These are phyloP conservation scores for Prunella strophiata DNA, from an alignment of 2,797 vertebrate species.

Conservation along the genomic window DNA sequence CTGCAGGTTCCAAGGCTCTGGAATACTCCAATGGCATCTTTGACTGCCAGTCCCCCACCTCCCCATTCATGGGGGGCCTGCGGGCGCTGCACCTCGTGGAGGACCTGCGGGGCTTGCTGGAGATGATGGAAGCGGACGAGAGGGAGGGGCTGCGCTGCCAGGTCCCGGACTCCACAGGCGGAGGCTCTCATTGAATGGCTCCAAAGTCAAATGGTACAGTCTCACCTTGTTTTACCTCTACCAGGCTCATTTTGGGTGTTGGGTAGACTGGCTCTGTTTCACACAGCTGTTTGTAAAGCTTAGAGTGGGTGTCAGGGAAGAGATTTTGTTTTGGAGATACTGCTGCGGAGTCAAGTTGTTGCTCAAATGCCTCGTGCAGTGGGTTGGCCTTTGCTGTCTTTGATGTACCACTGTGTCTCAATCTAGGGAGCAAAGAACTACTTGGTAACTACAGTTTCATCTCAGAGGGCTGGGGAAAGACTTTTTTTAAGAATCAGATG, in stretches of 20 bases:
- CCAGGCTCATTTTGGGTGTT: accelerated
- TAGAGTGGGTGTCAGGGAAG: background rate
- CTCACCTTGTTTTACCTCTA: background rate
- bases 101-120: conserved; percentile 89
- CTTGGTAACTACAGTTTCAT: background rate
- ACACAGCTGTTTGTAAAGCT: background rate
- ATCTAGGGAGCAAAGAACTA: background rate
- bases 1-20: conserved; percentile 91
- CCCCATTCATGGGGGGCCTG: conserved; percentile 93
- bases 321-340: background rate
- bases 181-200: conserved; percentile 91
- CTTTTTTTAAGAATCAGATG: background rate
- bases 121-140: conserved; percentile 93
- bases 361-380: accelerated
- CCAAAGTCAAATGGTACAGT: conserved; percentile 88
- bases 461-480: background rate
- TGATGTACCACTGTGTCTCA: background rate
- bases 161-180: conserved; percentile 90
- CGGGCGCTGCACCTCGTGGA: conserved; percentile 93
- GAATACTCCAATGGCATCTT: conserved; percentile 96
- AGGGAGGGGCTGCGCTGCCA: conserved; percentile 92
- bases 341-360: background rate
- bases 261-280: background rate
- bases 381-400: background rate
- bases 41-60: conserved; percentile 97